Percentiles rank a stretch among this genome's conserved stretches.
Evolutionary conservation across 2,797 vertebrate genomes (phyloP).

Genomic region (Sternarchorhynchus goeldii): DNA sequence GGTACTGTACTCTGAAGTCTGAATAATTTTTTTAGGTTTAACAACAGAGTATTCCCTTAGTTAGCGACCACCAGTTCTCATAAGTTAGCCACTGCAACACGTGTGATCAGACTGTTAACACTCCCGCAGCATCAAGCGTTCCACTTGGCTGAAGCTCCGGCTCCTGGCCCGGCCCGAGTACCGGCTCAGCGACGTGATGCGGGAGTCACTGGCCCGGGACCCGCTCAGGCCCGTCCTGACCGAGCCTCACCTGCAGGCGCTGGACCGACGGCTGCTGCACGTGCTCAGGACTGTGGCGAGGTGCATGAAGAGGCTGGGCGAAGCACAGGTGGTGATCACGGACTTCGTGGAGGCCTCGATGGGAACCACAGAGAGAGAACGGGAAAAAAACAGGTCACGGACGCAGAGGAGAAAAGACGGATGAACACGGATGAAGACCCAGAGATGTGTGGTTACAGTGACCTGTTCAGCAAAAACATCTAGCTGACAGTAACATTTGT

Average conservation of each 20-base stretch:
- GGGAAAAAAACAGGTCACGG: slow-evolving; percentile 30
- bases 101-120: not conserved
- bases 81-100: no score
- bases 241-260: slow-evolving; percentile 85
- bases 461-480: not conserved
- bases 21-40: no score
- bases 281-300: slow-evolving; percentile 76
- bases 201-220: slow-evolving; percentile 86
- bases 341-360: slow-evolving; percentile 61
- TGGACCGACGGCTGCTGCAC: slow-evolving; percentile 87
- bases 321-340: slow-evolving; percentile 76
- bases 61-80: no score
- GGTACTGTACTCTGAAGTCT: no score
- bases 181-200: slow-evolving; percentile 88
- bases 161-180: slow-evolving; percentile 80
- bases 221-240: slow-evolving; percentile 81
- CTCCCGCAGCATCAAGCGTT: slow-evolving; percentile 83
- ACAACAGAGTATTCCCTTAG: no score
- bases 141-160: slow-evolving; percentile 82
- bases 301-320: slow-evolving; percentile 79
- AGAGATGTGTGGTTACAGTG: no score
- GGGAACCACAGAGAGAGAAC: slow-evolving; percentile 24
- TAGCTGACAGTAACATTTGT: not conserved
- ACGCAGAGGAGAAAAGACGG: not conserved
- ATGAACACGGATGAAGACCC: not conserved